These are phyloP conservation scores for Tachysurus vachellii DNA, from an alignment of 2,113 vertebrate genomes.

Conservation along the genomic window DNA sequence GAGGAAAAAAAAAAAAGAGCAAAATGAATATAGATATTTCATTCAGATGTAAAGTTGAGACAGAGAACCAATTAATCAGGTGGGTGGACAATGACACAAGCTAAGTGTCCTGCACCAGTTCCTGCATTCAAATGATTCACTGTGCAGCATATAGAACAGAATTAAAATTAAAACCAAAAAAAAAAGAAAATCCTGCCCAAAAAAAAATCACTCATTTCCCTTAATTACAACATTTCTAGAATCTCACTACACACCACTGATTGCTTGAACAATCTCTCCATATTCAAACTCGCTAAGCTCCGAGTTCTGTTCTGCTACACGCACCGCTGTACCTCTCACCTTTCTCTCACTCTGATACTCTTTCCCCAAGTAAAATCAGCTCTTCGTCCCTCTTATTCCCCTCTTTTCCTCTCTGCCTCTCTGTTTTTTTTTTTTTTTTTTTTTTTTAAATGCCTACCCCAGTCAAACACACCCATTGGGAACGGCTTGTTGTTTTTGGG, in stretches of 20 bases:
- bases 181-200: background rate
- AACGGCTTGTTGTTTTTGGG: constrained; percentile 63
- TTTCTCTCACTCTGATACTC: background rate
- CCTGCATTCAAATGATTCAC: constrained; percentile 66
- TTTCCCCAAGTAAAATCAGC: constrained; percentile 31
- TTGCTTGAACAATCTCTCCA: constrained; percentile 55
- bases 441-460: constrained; percentile 28
- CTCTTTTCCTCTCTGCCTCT: constrained; percentile 8
- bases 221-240: constrained; percentile 59
- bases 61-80: constrained; percentile 70
- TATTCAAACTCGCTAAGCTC: constrained; percentile 9
- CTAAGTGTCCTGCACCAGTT: constrained; percentile 59
- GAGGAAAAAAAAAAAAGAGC: background rate
- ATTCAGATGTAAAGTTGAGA: constrained; percentile 60
- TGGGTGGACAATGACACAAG: constrained; percentile 63
- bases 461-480: constrained; percentile 28
- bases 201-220: constrained; percentile 41
- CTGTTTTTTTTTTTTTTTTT: constrained; percentile 27
- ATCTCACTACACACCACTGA: constrained; percentile 72
- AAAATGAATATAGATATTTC: constrained; percentile 62
- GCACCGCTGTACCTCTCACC: background rate
- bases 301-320: background rate
- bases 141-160: constrained; percentile 56
- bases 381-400: constrained; percentile 32
- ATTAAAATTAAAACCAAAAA: constrained; percentile 55